These are phyloP conservation scores for Graptemys geographica DNA, from an alignment of 2,797 vertebrate genomes.

Conservation along the genomic window DNA sequence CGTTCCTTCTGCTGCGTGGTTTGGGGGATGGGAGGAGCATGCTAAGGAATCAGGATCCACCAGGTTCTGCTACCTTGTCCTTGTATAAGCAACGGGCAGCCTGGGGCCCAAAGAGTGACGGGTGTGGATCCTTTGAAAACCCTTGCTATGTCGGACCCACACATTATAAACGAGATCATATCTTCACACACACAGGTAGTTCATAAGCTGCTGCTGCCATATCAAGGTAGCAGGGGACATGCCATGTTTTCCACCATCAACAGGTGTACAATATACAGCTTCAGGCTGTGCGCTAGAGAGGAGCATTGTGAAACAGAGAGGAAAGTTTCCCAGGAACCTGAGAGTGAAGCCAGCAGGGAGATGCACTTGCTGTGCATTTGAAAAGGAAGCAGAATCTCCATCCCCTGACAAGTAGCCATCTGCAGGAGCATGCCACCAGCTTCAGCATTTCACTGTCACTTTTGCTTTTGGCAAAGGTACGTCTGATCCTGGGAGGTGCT, in stretches of 20 bases:
- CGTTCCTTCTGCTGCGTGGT: not conserved
- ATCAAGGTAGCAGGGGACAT: not conserved
- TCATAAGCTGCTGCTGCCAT: not conserved
- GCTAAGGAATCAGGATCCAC: not conserved
- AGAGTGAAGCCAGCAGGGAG: not conserved
- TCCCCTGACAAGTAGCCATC: not conserved
- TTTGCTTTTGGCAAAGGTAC: not conserved
- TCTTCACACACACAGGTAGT: accelerated
- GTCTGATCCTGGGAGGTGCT: not conserved
- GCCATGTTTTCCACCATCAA: not conserved
- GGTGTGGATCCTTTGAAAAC: not conserved
- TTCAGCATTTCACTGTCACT: not conserved
- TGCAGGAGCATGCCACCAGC: not conserved
- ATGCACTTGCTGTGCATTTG: not conserved
- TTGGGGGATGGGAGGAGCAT: not conserved
- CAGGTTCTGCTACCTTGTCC: not conserved
- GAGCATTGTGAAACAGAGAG: not conserved
- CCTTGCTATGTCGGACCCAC: not conserved
- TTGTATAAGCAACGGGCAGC: not conserved
- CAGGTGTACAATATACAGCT: too few relatives aligned
- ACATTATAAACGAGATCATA: accelerated
- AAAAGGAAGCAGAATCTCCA: not conserved
- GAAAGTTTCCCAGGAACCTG: not conserved
- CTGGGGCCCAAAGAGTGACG: not conserved
- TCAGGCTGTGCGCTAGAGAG: not conserved